A percentile compares a stretch with the other conserved stretches of the same genome.
Evolutionary conservation across 2,113 vertebrate species (phyloP).

Genomic region (Pardalotus punctatus): DNA sequence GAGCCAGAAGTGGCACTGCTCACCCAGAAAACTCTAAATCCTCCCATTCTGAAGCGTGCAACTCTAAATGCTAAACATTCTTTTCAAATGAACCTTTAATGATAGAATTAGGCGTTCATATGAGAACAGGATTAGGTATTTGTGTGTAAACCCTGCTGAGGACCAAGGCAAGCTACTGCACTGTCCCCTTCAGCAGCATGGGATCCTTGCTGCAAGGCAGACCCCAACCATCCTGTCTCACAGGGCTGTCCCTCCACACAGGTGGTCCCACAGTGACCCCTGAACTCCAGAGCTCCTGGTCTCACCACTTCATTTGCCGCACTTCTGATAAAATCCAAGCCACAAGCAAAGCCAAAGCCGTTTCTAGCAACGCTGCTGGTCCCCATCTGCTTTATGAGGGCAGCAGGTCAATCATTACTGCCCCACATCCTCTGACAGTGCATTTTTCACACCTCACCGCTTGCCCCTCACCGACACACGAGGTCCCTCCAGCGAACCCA

Average conservation of each 20-base stretch:
- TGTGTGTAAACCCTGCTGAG: not conserved
- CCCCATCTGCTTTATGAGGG: fast-evolving
- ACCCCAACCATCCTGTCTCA: fast-evolving
- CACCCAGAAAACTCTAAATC: not conserved
- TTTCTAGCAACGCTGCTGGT: fast-evolving
- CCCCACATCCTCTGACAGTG: fast-evolving
- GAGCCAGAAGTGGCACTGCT: not conserved
- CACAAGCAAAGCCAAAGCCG: not conserved
- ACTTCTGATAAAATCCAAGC: fast-evolving
- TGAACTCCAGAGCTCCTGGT: not conserved
- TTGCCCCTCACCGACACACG: not conserved
- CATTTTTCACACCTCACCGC: not conserved
- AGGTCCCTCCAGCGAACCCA: not conserved
- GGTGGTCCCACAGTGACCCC: not conserved
- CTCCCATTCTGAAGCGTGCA: not conserved
- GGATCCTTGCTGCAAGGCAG: not conserved
- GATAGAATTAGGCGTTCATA: not conserved
- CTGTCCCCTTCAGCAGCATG: not conserved
- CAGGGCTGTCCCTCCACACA: fast-evolving
- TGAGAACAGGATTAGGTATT: not conserved
- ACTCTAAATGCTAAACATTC: not conserved
- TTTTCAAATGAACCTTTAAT: not conserved
- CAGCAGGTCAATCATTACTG: not conserved
- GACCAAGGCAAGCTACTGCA: not conserved
- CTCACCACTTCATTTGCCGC: not conserved